A percentile compares a stretch with the other conserved stretches of the same genome.
phyloP scores from a whole-genome alignment of 1,140 invertebrate genomes.

The Globodera rostochiensis region DNA sequence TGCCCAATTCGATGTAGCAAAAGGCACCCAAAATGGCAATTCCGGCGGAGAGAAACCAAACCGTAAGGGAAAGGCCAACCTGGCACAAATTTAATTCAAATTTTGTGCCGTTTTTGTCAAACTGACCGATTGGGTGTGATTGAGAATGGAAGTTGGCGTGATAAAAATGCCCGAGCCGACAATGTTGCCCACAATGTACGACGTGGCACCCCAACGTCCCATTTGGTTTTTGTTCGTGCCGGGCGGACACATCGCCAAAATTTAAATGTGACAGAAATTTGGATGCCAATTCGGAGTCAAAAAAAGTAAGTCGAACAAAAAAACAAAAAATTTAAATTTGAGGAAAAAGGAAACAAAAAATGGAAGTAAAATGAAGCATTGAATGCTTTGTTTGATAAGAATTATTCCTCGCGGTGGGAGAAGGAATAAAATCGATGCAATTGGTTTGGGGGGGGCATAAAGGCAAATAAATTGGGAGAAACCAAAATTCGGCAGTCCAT shows the following conservation, averaged over 20 bases:
- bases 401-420: neutral
- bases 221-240: slow-evolving; percentile 40
- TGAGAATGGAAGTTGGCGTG: slow-evolving; percentile 74
- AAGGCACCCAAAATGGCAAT: slow-evolving; percentile 54
- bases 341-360: too few species aligned
- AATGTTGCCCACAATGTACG: slow-evolving; percentile 83
- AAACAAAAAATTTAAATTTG: too few species aligned
- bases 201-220: slow-evolving; percentile 56
- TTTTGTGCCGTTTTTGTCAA: neutral
- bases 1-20: slow-evolving; percentile 66
- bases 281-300: too few species aligned
- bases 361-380: neutral
- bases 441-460: too few species aligned
- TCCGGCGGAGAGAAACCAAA: slow-evolving; percentile 51
- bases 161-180: slow-evolving; percentile 93
- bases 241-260: slow-evolving; percentile 3
- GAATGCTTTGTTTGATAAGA: slow-evolving; percentile 6
- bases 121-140: slow-evolving; percentile 52
- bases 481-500: too few species aligned
- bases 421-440: too few species aligned
- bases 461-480: too few species aligned
- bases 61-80: slow-evolving; percentile 51
- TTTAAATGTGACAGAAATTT: too few species aligned
- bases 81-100: slow-evolving; percentile 25
- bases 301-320: too few species aligned